phyloP scores from a whole-genome alignment of 2,113 vertebrate genomes.

The Pithys albifrons region DNA sequence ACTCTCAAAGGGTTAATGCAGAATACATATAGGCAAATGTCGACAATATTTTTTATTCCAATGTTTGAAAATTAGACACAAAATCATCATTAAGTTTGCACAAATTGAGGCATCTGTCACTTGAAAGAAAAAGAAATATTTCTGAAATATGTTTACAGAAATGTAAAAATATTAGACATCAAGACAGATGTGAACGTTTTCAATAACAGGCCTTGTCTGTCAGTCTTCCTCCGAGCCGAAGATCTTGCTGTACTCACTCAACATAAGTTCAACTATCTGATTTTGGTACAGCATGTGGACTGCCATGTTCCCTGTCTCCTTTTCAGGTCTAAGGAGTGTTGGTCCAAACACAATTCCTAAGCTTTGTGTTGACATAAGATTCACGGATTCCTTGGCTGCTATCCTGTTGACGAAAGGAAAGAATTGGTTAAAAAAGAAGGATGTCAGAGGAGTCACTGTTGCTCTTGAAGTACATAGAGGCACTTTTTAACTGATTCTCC shows the following conservation, averaged over 20 bases:
- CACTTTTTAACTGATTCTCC: neutral
- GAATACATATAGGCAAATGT: constrained; percentile 82
- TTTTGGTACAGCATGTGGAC: constrained; percentile 96
- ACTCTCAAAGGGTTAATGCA: constrained; percentile 74
- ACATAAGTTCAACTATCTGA: constrained; percentile 92
- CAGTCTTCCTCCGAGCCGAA: constrained; percentile 82
- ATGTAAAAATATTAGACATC: constrained; percentile 85
- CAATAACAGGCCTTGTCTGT: constrained; percentile 76
- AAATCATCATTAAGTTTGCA: constrained; percentile 81
- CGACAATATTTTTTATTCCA: constrained; percentile 82
- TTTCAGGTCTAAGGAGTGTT: constrained; percentile 90
- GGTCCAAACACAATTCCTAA: constrained; percentile 95
- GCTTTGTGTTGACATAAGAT: constrained; percentile 94
- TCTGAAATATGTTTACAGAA: constrained; percentile 86
- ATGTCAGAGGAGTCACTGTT: constrained; percentile 33
- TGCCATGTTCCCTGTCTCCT: constrained; percentile 89
- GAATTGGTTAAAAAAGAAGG: constrained; percentile 48
- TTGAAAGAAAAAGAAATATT: constrained; percentile 82
- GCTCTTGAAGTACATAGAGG: neutral
- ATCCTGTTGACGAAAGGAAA: constrained; percentile 79
- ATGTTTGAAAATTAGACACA: constrained; percentile 83
- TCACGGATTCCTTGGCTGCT: constrained; percentile 83
- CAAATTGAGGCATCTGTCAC: constrained; percentile 83
- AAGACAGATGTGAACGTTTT: constrained; percentile 81
- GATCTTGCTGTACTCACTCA: constrained; percentile 84